Evolutionary conservation across 92 coral and sea anemone genomes (phyloP).

Genomic region (Plumapathes pennacea): DNA sequence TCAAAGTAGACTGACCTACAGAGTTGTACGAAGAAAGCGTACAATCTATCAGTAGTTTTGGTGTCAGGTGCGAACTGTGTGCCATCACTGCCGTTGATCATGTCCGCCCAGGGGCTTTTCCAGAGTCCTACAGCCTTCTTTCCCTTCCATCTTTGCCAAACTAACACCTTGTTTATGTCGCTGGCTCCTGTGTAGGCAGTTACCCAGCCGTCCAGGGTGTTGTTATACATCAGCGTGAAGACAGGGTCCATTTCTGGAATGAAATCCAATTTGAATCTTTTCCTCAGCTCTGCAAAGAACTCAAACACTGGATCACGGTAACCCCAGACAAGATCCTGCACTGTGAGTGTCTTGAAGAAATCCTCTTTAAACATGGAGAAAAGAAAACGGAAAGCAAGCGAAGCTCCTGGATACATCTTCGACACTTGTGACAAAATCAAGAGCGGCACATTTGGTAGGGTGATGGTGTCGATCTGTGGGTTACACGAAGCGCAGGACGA

Average conservation of each 20-base stretch:
- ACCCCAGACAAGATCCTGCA: conserved; percentile 80
- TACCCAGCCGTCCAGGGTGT: conserved; percentile 64
- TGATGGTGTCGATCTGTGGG: conserved; percentile 39
- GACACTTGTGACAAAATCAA: conserved; percentile 67
- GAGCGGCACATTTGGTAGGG: conserved; percentile 67
- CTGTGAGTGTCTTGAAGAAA: conserved; percentile 59
- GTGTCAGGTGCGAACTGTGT: conserved; percentile 78
- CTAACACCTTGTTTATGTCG: conserved; percentile 32
- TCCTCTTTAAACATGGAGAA: conserved; percentile 44
- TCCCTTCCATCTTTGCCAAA: conserved; percentile 75
- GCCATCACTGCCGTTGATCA: conserved; percentile 94
- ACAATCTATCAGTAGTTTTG: conserved; percentile 31
- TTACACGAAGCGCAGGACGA: conserved; percentile 64
- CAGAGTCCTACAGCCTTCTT: conserved; percentile 52
- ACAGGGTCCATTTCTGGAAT: conserved; percentile 66
- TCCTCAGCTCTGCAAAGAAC: conserved; percentile 36
- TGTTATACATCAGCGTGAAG: conserved; percentile 62
- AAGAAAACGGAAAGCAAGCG: conserved; percentile 23
- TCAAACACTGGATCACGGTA: conserved; percentile 71
- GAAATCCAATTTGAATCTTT: conserved; percentile 38
- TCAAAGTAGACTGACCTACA: conserved; percentile 73
- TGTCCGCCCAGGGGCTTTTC: conserved; percentile 76
- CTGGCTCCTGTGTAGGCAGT: conserved; percentile 64
- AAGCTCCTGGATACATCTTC: conserved; percentile 37
- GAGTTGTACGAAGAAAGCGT: conserved; percentile 63